A percentile compares a stretch with the other conserved stretches of the same genome.
These are phyloP conservation scores for Propithecus perrieri DNA, from an alignment of 2,797 vertebrate species.

Conservation along the genomic window DNA sequence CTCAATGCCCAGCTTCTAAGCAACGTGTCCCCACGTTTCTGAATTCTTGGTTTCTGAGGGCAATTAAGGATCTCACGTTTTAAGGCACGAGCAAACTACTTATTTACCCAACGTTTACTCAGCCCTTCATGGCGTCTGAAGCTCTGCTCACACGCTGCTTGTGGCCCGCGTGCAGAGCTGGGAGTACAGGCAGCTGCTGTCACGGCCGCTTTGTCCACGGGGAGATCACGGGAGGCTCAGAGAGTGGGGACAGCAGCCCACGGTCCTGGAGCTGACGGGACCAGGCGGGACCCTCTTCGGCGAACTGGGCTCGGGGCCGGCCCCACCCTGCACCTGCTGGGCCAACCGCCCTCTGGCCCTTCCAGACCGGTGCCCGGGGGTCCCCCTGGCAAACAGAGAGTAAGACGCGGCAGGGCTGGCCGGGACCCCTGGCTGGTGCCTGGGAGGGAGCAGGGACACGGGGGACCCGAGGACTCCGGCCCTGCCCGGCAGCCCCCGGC, in stretches of 20 bases:
- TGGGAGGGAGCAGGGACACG: neutral
- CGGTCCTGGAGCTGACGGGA: rapidly evolving
- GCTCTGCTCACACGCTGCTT: rapidly evolving
- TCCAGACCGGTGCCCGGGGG: no score
- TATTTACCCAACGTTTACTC: rapidly evolving
- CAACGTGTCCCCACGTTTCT: neutral
- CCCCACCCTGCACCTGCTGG: neutral
- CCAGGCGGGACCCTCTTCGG: rapidly evolving
- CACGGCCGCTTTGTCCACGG: rapidly evolving
- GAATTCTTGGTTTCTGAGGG: neutral
- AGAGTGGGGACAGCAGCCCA: rapidly evolving
- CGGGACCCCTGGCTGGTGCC: neutral
- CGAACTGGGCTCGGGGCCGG: neutral
- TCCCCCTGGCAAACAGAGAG: no score
- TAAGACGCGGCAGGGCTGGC: neutral
- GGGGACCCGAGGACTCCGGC: rapidly evolving
- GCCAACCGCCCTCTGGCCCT: neutral
- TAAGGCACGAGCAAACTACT: neutral
- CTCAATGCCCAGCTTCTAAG: neutral
- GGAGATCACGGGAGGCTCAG: neutral
- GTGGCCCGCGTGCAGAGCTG: no score
- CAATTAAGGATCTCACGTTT: neutral
- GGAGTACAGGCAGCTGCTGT: rapidly evolving
- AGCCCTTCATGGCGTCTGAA: rapidly evolving
- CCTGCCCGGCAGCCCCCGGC: neutral